phyloP scores from a whole-genome alignment of 2,888 invertebrate species.

The Tortrix viridana region DNA sequence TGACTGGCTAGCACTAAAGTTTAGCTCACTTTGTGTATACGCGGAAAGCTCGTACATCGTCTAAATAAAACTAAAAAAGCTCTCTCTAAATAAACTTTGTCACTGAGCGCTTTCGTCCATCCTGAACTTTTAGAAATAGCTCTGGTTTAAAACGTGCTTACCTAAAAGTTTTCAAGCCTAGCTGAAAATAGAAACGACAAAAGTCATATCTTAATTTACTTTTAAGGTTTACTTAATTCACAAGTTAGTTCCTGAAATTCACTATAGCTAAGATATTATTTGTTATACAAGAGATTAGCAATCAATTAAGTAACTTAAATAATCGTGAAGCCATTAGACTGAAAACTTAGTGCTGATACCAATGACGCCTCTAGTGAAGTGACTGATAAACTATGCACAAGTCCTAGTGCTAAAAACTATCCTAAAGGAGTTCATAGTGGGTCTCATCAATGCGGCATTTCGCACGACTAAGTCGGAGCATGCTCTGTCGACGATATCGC shows the following conservation, averaged over 20 bases:
- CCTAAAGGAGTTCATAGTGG: slow-evolving; percentile 39
- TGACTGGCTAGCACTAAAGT: slow-evolving; percentile 11
- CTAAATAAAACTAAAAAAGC: slow-evolving; percentile 34
- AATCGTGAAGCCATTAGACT: slow-evolving; percentile 15
- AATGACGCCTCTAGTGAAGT: slow-evolving; percentile 56
- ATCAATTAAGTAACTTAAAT: background rate
- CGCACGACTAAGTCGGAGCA: slow-evolving; percentile 57
- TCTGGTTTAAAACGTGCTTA: slow-evolving; percentile 19
- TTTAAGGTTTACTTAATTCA: background rate
- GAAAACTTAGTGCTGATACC: slow-evolving; percentile 20
- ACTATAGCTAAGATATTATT: background rate
- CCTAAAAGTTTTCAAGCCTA: slow-evolving; percentile 4
- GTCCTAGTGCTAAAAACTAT: slow-evolving; percentile 39
- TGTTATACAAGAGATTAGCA: background rate
- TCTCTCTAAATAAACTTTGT: slow-evolving; percentile 28
- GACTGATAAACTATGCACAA: slow-evolving; percentile 53
- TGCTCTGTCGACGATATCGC: slow-evolving; percentile 75
- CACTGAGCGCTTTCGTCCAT: slow-evolving; percentile 21
- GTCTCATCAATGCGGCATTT: slow-evolving; percentile 58
- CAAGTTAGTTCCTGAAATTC: background rate
- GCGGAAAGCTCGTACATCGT: slow-evolving; percentile 24
- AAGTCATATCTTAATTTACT: background rate
- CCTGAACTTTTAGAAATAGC: slow-evolving; percentile 18
- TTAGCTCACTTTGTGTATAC: slow-evolving; percentile 26
- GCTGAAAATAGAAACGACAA: background rate